Evolutionary conservation across 2,888 invertebrate species (phyloP), one percentile per base, ranked within the genome.

Genomic region (Drosophila bunnanda): DNA sequence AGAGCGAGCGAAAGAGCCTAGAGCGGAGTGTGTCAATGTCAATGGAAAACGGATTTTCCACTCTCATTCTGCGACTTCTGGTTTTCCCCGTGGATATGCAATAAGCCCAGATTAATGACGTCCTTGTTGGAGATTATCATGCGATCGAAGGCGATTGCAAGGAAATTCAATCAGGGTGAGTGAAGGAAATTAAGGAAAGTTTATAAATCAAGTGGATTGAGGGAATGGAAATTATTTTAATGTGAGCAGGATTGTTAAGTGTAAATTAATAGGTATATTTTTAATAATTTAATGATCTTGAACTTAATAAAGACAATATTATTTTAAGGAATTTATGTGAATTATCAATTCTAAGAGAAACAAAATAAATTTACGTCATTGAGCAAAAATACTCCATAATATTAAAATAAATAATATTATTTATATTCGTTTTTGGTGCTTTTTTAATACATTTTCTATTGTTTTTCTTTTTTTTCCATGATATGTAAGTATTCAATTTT

Each of bases 141-240:
- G 92, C 92, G 92, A 89, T 92, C 91, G 74, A 92, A 92, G 82
- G 90, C 91, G 89, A 82, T 91, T 83, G 92, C 92, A n/a, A 90
- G 92, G 78, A 92, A 90, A 81, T 78, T 92, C 25, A 88, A 90
- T 89, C 90, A 90, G 88, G 90, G 92, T 92, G 76, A 91, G 89
- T 80, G 2, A 0, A 5, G 48, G 17, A 17, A 30, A 13, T 8
- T 8, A 1, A 10, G 17, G 7, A 7, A 30, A 17, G 7, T 1
- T 3, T 0, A 7, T n/a, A 12, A 3, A 25, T 9, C 4, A 15
- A 44, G 22, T 1, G 1, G 22, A 6, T 17, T 4, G 0, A 28
- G 5, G n/a, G 0, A 5, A 10, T 2, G 2, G 2, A 1, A 10
- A 7, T 22, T n/a, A 41, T 4, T 17, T 34, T 4, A 6, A 25